Evolutionary conservation across 2,888 invertebrate species (phyloP), one percentile per base, ranked within the genome.

Genomic region (Carterocephalus palaemon): DNA sequence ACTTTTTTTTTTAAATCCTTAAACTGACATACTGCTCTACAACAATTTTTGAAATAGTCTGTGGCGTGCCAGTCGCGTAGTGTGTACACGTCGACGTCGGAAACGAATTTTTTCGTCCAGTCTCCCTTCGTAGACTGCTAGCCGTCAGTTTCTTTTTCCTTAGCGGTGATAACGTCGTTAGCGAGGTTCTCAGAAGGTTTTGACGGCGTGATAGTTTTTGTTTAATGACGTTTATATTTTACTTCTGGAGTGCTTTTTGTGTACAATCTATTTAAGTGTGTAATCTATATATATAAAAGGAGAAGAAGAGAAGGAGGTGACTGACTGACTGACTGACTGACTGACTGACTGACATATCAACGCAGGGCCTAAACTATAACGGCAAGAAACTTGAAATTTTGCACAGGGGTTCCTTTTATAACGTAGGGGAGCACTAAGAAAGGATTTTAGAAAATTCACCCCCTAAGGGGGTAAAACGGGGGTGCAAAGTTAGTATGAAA

Each of bases 51-150:
- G 6, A n/a, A n/a, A n/a, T 55, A 53, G 32, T 46, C 56, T 57
- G 43, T 53, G 51, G 39, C 15, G 75, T 69, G 63, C 55, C 57
- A 23, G 31, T 29, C 31, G 31, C 47, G 22, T 54, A 54, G 41
- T 61, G 23, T 63, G 65, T 60, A 65, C 59, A 47, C 47, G 42
- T 46, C 50, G 49, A 46, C 53, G 63, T 64, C 77, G 82, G 81
- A 80, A 82, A 75, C 70, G 68, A 71, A 66, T 76, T 82, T 81
- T 83, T 83, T 79, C 76, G 74, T 74, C 78, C 75, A 75, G 76
- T 75, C 74, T 70, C 73, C 66, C 65, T 61, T 63, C 66, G 67
- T 77, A 67, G 69, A 64, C 67, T 73, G 68, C 69, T 69, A 69
- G 66, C 69, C 65, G 71, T 65, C 70, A 67, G 67, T 62, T 70